A percentile compares a stretch with the other conserved stretches of the same genome.
Conservation (phyloP, 2,797 vertebrate genomes). For the Arrhamphus sclerolepis region DNA sequence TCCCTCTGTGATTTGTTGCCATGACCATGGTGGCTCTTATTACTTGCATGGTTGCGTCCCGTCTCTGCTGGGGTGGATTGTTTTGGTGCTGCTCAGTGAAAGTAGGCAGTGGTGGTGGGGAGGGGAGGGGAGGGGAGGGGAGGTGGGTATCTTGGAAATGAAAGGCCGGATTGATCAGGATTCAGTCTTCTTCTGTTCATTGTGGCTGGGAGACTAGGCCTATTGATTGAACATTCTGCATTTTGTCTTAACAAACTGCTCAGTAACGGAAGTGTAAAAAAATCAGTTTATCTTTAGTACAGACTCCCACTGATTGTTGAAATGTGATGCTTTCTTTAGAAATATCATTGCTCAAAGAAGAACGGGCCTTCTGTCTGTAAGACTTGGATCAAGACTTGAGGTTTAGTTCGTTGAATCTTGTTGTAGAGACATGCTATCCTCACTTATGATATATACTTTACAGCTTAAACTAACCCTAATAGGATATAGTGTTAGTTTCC, state of each 20-base stretch:
- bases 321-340: slow-evolving; percentile 1
- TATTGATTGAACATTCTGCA: slow-evolving; percentile 78
- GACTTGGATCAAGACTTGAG: not conserved
- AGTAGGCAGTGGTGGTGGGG: slow-evolving; percentile 17
- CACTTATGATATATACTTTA: too few species aligned
- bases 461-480: too few species aligned
- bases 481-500: too few species aligned
- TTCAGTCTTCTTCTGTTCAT: slow-evolving; percentile 81
- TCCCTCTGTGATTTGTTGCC: slow-evolving; percentile 65
- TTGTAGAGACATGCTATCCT: too few species aligned
- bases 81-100: slow-evolving; percentile 71
- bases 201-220: slow-evolving; percentile 79
- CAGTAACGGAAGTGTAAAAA: slow-evolving; percentile 56
- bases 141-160: slow-evolving; percentile 75
- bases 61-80: slow-evolving; percentile 67
- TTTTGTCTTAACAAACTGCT: slow-evolving; percentile 52
- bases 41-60: slow-evolving; percentile 67
- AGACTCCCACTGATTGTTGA: slow-evolving; percentile 35
- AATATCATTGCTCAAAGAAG: slow-evolving; percentile 11
- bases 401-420: not conserved
- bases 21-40: slow-evolving; percentile 68
- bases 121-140: slow-evolving; percentile 16
- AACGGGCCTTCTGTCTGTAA: slow-evolving; percentile 4
- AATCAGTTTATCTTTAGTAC: slow-evolving; percentile 51
- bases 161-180: slow-evolving; percentile 84